These are phyloP conservation scores for Actinopyga echinites DNA, from an alignment of 53 echinoderm and acorn worm species.

Conservation along the genomic window DNA sequence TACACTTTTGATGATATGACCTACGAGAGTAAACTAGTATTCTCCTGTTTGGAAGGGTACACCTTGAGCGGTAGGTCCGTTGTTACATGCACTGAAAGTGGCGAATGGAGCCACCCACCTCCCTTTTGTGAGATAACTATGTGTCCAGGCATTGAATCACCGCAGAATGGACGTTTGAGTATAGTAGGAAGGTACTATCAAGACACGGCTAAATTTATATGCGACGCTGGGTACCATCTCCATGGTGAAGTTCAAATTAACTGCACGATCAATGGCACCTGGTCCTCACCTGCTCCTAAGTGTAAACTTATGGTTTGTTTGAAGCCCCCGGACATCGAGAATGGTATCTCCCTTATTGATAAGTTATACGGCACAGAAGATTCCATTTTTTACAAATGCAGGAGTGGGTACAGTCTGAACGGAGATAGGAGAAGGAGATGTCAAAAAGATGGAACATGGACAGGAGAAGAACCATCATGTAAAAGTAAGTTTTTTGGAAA, in stretches of 20 bases:
- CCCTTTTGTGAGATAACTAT: constrained; percentile 46
- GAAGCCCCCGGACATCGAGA: constrained; percentile 31
- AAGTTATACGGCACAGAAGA: constrained; percentile 47
- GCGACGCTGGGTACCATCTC: constrained; percentile 67
- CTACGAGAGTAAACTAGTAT: background rate
- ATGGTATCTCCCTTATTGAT: constrained; percentile 55
- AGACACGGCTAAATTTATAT: constrained; percentile 52
- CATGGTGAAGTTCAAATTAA: constrained; percentile 39
- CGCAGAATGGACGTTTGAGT: constrained; percentile 7
- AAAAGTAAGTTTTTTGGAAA: background rate
- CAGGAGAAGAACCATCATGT: constrained; percentile 10
- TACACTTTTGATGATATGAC: background rate
- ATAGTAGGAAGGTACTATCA: background rate
- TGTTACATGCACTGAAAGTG: constrained; percentile 56
- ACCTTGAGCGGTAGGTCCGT: constrained; percentile 38
- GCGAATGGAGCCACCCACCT: constrained; percentile 60
- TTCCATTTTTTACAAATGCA: constrained; percentile 65
- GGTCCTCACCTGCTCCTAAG: constrained; percentile 56
- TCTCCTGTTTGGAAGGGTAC: constrained; percentile 67
- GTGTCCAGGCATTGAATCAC: constrained; percentile 31
- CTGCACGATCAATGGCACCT: constrained; percentile 69
- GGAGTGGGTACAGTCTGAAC: constrained; percentile 67
- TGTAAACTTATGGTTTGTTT: constrained; percentile 59
- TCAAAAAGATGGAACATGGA: constrained; percentile 67
- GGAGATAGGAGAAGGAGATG: constrained; percentile 59